Conservation (phyloP, 30 jellyfish, hydroid and myxozoan species). For the Morbakka virulenta region DNA sequence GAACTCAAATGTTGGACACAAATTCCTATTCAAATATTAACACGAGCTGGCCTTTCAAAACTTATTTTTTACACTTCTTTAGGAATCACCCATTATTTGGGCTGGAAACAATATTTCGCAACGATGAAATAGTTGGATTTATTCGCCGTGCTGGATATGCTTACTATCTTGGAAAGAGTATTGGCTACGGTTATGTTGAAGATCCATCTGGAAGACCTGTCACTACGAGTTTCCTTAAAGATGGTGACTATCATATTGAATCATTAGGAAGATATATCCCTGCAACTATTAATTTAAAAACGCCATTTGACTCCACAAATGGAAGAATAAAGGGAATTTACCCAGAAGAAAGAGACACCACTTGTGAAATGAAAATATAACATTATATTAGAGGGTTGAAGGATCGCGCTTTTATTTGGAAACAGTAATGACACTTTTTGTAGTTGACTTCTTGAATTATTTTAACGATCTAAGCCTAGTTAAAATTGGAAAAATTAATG, state of each 20-base stretch:
- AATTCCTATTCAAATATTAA: no score
- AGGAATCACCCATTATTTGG: slow-evolving; percentile 91
- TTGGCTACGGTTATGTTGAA: slow-evolving; percentile 85
- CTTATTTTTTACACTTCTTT: no score
- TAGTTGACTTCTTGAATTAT: no score
- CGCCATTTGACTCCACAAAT: slow-evolving; percentile 82
- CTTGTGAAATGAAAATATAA: no score
- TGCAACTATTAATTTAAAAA: slow-evolving; percentile 64
- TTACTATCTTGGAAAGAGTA: slow-evolving; percentile 79
- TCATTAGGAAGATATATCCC: slow-evolving; percentile 71
- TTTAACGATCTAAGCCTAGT: no score
- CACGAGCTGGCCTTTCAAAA: background rate
- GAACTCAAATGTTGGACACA: no score
- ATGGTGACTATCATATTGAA: slow-evolving; percentile 74
- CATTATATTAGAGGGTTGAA: no score
- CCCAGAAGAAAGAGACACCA: no score
- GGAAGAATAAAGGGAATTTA: slow-evolving; percentile 85
- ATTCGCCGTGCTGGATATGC: slow-evolving; percentile 95
- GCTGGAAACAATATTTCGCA: slow-evolving; percentile 77
- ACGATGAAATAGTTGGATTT: slow-evolving; percentile 76
- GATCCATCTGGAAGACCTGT: slow-evolving; percentile 69
- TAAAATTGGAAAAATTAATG: no score
- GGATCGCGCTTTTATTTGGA: no score
- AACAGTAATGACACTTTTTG: no score
- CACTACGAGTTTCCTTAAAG: slow-evolving; percentile 62